These are phyloP conservation scores for Diploptera punctata DNA, from an alignment of 2,888 invertebrate genomes.

Conservation along the genomic window DNA sequence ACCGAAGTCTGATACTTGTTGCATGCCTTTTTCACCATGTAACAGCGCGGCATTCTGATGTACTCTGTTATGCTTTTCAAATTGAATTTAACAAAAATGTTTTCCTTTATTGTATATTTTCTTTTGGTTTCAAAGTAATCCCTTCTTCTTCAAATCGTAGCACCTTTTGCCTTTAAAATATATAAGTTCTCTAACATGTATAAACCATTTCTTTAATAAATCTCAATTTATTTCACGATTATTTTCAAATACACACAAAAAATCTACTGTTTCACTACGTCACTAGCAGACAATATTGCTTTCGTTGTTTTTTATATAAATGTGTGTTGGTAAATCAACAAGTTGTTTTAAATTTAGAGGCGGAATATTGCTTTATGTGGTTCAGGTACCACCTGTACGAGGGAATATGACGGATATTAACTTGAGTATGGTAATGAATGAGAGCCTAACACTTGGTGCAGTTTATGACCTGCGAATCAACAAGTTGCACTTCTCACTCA, in stretches of 20 bases:
- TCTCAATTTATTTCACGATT: neutral
- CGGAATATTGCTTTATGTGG: constrained; percentile 15
- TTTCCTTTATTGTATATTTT: too few species aligned
- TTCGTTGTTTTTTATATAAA: constrained; percentile 12
- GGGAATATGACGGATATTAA: neutral
- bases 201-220: neutral
- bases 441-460: neutral
- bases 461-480: constrained; percentile 20
- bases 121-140: too few species aligned
- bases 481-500: constrained; percentile 32
- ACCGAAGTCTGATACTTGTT: constrained; percentile 52
- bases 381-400: constrained; percentile 1
- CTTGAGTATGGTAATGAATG: too few species aligned
- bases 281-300: constrained; percentile 30
- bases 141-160: neutral
- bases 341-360: constrained; percentile 7
- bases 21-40: constrained; percentile 64
- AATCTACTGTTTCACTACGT: neutral
- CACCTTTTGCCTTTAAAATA: neutral
- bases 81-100: too few species aligned
- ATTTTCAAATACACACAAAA: constrained; percentile 14
- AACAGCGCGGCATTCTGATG: constrained; percentile 42
- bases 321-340: neutral
- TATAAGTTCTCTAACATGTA: neutral
- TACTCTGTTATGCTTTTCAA: too few species aligned